Conservation (phyloP, 2,113 vertebrate genomes). For the Xiphias gladius region DNA sequence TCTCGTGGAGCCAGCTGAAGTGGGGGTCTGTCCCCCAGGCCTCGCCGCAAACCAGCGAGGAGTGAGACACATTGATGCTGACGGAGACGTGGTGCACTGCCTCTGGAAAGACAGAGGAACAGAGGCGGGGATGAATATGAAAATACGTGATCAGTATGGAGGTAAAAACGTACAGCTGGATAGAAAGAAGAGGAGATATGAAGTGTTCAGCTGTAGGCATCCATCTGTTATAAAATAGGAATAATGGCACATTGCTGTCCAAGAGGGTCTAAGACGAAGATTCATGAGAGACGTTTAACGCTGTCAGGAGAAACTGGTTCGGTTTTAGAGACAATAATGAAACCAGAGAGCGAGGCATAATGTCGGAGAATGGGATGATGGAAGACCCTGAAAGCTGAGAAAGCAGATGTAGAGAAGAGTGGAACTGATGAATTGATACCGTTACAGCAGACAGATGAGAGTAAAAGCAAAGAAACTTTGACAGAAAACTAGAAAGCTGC, state of each 20-base stretch:
- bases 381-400: slow-evolving; percentile 60
- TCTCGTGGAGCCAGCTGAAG: slow-evolving; percentile 83
- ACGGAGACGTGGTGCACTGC: slow-evolving; percentile 83
- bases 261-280: slow-evolving; percentile 62
- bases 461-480: slow-evolving; percentile 40
- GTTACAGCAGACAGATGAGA: slow-evolving; percentile 52
- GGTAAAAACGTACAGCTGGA: slow-evolving; percentile 23
- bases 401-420: slow-evolving; percentile 60
- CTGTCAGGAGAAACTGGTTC: slow-evolving; percentile 68
- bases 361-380: slow-evolving; percentile 61
- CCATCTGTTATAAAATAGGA: slow-evolving; percentile 53
- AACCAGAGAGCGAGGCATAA: slow-evolving; percentile 57
- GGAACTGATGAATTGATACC: slow-evolving; percentile 69
- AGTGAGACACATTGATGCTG: slow-evolving; percentile 83
- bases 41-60: slow-evolving; percentile 79
- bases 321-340: slow-evolving; percentile 67
- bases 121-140: neutral
- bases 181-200: slow-evolving; percentile 21
- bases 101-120: slow-evolving; percentile 65
- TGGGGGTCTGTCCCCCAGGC: slow-evolving; percentile 84
- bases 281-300: slow-evolving; percentile 67
- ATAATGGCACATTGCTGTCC: slow-evolving; percentile 45
- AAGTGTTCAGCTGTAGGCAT: slow-evolving; percentile 39
- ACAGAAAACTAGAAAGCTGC: slow-evolving; percentile 43
- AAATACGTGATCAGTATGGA: slow-evolving; percentile 5